These are phyloP conservation scores for Drosophila lowei DNA, from an alignment of 1,140 invertebrate species.

Conservation along the genomic window DNA sequence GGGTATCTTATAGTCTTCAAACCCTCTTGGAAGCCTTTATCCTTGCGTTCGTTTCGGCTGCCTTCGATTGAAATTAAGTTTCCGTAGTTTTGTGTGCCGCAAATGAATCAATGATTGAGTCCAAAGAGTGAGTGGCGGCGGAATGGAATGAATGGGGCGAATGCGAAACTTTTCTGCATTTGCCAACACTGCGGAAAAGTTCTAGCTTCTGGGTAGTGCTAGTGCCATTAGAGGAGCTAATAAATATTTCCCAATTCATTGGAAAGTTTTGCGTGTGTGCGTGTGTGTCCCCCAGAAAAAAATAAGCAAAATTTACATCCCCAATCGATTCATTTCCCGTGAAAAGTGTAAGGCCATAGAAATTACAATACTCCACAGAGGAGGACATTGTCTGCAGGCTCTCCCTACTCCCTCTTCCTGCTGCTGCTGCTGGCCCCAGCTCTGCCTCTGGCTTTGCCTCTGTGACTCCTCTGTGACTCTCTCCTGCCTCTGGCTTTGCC, in stretches of 20 bases:
- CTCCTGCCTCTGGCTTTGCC: too few species aligned
- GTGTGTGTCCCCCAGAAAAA: neutral
- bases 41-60: constrained; percentile 1
- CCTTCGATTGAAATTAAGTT: constrained; percentile 55
- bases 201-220: constrained; percentile 5
- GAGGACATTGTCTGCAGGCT: neutral
- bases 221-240: constrained; percentile 21
- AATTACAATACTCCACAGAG: neutral
- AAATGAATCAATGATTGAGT: constrained; percentile 65
- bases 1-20: constrained; percentile 35
- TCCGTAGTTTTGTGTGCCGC: constrained; percentile 54
- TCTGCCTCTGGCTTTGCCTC: too few species aligned
- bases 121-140: constrained; percentile 30
- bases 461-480: too few species aligned
- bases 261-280: constrained; percentile 25
- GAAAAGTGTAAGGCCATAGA: constrained; percentile 9
- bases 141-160: constrained; percentile 1
- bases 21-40: neutral
- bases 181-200: constrained; percentile 42
- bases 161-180: constrained; percentile 44
- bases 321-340: constrained; percentile 19
- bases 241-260: constrained; percentile 59
- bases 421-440: too few species aligned
- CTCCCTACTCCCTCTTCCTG: neutral
- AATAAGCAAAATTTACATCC: constrained; percentile 38